phyloP scores from a whole-genome alignment of 2,113 vertebrate genomes.

The Corvus hawaiiensis region DNA sequence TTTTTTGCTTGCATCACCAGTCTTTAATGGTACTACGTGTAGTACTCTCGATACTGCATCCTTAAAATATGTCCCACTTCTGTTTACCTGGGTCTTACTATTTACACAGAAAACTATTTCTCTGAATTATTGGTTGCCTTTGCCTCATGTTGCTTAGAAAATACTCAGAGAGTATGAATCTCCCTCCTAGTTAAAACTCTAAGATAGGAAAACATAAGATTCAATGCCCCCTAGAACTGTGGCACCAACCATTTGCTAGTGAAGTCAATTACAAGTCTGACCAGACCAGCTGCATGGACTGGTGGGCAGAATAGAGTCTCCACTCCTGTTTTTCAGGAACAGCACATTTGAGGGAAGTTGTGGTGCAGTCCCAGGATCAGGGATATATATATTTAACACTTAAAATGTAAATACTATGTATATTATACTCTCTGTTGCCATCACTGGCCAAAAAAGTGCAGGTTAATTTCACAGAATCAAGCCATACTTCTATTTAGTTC shows the following conservation, averaged over 20 bases:
- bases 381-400: background rate
- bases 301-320: background rate
- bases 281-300: background rate
- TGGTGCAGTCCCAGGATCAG: background rate
- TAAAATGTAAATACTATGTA: background rate
- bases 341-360: background rate
- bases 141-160: background rate
- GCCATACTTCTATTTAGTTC: background rate
- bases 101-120: background rate
- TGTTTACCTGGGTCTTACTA: background rate
- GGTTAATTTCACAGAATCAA: background rate
- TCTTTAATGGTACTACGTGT: background rate
- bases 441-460: background rate
- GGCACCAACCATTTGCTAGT: background rate
- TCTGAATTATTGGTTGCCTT: background rate
- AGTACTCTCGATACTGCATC: background rate
- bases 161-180: background rate
- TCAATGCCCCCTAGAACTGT: background rate
- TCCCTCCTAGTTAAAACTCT: background rate
- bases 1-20: background rate
- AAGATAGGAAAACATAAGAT: background rate
- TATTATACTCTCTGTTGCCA: background rate
- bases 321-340: background rate
- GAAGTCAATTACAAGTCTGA: background rate
- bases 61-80: background rate